A percentile compares a stretch with the other conserved stretches of the same genome.
Conservation (phyloP, 1,140 invertebrate species). For the Diorhabda carinulata region DNA sequence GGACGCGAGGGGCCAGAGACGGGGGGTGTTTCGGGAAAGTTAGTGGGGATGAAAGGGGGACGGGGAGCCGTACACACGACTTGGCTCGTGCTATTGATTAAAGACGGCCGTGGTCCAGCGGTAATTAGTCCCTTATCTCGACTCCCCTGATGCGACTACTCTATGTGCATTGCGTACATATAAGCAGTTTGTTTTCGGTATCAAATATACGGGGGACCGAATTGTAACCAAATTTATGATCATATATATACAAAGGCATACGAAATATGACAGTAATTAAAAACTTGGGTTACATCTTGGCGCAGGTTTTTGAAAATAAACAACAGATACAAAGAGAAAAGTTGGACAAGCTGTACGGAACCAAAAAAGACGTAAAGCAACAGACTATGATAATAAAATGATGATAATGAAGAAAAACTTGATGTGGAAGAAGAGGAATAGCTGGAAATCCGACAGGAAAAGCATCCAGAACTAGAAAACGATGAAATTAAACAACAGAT, state of each 20-base stretch:
- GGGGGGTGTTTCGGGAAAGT: constrained; percentile 6
- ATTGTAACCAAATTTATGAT: background rate
- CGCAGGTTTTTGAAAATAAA: too few species aligned
- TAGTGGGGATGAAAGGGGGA: constrained; percentile 15
- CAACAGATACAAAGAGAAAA: too few species aligned
- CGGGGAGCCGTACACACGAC: constrained; percentile 35
- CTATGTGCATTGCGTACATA: constrained; percentile 18
- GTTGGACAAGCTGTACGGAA: too few species aligned
- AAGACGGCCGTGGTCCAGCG: constrained; percentile 47
- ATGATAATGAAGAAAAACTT: too few species aligned
- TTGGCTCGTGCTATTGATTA: constrained; percentile 46
- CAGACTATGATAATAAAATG: too few species aligned
- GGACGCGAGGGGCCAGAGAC: constrained; percentile 16
- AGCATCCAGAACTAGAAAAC: too few species aligned
- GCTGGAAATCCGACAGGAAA: too few species aligned
- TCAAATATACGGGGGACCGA: background rate
- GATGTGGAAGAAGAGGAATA: too few species aligned
- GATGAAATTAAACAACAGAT: too few species aligned
- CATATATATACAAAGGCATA: background rate
- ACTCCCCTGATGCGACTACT: constrained; percentile 12
- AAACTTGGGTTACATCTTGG: too few species aligned
- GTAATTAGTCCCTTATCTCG: constrained; percentile 46
- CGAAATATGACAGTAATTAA: too few species aligned
- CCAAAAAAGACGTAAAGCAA: too few species aligned
- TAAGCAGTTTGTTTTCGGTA: constrained; percentile 13